phyloP scores from a whole-genome alignment of 2,888 invertebrate species.

The Erebia aethiops region DNA sequence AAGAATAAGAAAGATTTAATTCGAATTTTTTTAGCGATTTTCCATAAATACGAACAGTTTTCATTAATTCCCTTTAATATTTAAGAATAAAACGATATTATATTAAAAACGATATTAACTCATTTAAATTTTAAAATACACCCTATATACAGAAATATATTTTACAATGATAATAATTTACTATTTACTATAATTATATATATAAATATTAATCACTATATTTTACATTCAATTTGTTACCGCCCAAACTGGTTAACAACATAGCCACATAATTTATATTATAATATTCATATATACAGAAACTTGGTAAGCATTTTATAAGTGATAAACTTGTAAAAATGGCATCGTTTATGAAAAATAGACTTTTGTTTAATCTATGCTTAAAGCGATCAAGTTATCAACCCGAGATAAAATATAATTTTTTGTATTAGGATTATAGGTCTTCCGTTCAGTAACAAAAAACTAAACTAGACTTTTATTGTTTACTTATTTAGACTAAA shows the following conservation, averaged over 20 bases:
- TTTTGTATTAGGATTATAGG: not conserved
- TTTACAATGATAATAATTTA: conserved; percentile 29
- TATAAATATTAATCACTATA: conserved; percentile 30
- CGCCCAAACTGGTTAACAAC: not conserved
- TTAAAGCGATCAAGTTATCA: conserved; percentile 29
- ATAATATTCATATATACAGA: conserved; percentile 13
- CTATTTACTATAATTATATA: not conserved
- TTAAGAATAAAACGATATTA: conserved; percentile 27
- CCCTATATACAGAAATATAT: conserved; percentile 36
- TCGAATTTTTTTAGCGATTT: not conserved
- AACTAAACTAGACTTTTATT: not conserved
- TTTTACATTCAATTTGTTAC: conserved; percentile 27
- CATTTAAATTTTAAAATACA: conserved; percentile 31
- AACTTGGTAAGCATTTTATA: conserved; percentile 27
- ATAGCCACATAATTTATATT: not conserved
- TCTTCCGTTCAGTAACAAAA: not conserved
- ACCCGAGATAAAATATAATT: conserved; percentile 11
- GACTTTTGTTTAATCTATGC: conserved; percentile 29
- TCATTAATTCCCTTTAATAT: not conserved
- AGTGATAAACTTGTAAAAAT: conserved; percentile 35
- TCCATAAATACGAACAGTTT: not conserved
- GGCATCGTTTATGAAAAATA: conserved; percentile 39
- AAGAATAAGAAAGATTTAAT: not conserved
- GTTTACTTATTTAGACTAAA: conserved; percentile 1
- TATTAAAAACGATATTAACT: conserved; percentile 10